Percentiles rank a stretch among this genome's conserved stretches.
Evolutionary conservation across 1,140 invertebrate genomes (phyloP).

Genomic region (Probaryconus sp.): DNA sequence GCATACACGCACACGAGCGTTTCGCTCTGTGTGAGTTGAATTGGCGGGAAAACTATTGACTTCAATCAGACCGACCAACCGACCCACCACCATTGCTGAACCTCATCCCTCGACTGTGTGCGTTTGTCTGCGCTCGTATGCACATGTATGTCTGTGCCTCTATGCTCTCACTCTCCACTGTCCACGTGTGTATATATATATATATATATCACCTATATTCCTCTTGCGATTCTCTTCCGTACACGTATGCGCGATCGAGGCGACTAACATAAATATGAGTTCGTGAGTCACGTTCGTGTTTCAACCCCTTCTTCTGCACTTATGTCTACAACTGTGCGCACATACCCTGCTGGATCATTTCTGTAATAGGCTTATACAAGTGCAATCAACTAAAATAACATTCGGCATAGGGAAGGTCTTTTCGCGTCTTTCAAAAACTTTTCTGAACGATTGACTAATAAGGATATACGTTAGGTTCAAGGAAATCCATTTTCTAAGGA

Average conservation of each 20-base stretch:
- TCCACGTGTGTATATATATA: background rate
- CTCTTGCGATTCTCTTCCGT: constrained; percentile 29
- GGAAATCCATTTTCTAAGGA: too few species aligned
- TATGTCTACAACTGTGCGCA: constrained; percentile 20
- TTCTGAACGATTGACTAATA: too few species aligned
- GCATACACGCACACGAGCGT: constrained; percentile 45
- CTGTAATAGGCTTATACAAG: constrained; percentile 42
- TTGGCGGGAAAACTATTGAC: constrained; percentile 71
- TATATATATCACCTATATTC: constrained; percentile 48
- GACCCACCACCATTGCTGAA: constrained; percentile 35
- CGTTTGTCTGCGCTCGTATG: background rate
- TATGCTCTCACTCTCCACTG: too few species aligned
- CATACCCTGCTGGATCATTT: constrained; percentile 34
- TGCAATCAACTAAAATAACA: constrained; percentile 33
- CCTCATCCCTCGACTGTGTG: constrained; percentile 14
- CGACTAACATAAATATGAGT: constrained; percentile 43
- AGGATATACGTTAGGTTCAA: too few species aligned
- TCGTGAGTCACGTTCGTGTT: constrained; percentile 47
- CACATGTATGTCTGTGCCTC: constrained; percentile 17
- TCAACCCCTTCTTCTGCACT: constrained; percentile 40
- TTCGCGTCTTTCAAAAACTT: too few species aligned
- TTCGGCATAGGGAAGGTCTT: background rate
- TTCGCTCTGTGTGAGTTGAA: constrained; percentile 48
- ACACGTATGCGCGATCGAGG: constrained; percentile 24
- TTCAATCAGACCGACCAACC: constrained; percentile 69